A percentile compares a stretch with the other conserved stretches of the same genome.
Conservation (phyloP, 2,797 vertebrate genomes). For the Pseudochirops cupreus region DNA sequence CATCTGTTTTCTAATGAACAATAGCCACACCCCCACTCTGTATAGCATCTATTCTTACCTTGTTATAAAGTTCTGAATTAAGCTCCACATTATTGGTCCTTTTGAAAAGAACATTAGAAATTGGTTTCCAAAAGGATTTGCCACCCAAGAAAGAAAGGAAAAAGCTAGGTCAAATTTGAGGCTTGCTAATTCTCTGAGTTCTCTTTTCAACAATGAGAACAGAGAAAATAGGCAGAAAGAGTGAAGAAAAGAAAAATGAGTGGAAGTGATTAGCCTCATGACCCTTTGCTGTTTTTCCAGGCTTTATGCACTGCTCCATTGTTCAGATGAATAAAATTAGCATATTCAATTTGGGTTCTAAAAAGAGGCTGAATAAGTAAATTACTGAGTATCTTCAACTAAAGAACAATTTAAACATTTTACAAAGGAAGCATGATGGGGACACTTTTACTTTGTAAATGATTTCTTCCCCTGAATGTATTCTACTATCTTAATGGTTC, state of each 20-base stretch:
- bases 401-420: constrained; percentile 42
- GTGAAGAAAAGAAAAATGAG: constrained; percentile 76
- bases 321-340: constrained; percentile 81
- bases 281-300: constrained; percentile 73
- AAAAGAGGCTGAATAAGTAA: constrained; percentile 67
- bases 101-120: constrained; percentile 32
- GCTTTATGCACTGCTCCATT: constrained; percentile 74
- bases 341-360: constrained; percentile 75
- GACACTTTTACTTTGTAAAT: constrained; percentile 60
- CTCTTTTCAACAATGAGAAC: constrained; percentile 61
- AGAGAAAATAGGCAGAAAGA: constrained; percentile 72
- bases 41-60: not conserved
- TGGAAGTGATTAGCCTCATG: constrained; percentile 77
- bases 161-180: constrained; percentile 61
- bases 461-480: constrained; percentile 54
- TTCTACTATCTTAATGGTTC: constrained; percentile 49
- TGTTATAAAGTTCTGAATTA: constrained; percentile 30
- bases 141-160: constrained; percentile 30
- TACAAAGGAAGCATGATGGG: constrained; percentile 48
- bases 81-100: constrained; percentile 5
- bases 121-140: constrained; percentile 32
- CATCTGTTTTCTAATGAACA: constrained; percentile 26
- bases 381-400: constrained; percentile 54
- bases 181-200: constrained; percentile 59
- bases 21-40: constrained; percentile 22